Conservation (phyloP, 2,888 invertebrate species). For the Lithophane semibrunnea region DNA sequence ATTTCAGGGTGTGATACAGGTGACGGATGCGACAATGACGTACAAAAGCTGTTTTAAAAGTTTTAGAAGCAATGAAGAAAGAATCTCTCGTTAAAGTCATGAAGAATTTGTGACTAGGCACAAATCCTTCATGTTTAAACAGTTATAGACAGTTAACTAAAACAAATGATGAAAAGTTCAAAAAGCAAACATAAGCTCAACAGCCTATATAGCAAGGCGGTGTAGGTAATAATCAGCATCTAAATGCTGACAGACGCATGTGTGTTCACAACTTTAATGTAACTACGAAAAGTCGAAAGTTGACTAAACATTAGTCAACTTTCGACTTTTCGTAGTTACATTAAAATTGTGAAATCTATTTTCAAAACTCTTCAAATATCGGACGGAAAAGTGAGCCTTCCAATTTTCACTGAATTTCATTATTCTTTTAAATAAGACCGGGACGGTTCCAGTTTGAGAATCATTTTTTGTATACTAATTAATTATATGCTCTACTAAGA, state of each 20-base stretch:
- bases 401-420: background rate
- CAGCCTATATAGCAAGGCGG: background rate
- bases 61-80: background rate
- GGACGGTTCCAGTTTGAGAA: constrained; percentile 68
- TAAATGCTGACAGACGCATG: background rate
- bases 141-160: background rate
- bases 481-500: constrained; percentile 63
- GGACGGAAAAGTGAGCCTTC: background rate
- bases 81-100: background rate
- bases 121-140: background rate
- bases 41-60: too few species aligned
- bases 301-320: too few species aligned
- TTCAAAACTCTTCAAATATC: background rate
- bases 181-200: background rate
- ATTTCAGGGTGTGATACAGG: too few species aligned
- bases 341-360: background rate
- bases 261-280: too few species aligned
- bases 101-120: background rate
- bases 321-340: background rate
- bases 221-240: background rate
- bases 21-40: background rate
- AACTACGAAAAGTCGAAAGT: too few species aligned
- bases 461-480: constrained; percentile 66
- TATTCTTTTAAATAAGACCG: too few species aligned
- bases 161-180: background rate